These are phyloP conservation scores for Morone saxatilis DNA, from an alignment of 2,113 vertebrate species.

Conservation along the genomic window DNA sequence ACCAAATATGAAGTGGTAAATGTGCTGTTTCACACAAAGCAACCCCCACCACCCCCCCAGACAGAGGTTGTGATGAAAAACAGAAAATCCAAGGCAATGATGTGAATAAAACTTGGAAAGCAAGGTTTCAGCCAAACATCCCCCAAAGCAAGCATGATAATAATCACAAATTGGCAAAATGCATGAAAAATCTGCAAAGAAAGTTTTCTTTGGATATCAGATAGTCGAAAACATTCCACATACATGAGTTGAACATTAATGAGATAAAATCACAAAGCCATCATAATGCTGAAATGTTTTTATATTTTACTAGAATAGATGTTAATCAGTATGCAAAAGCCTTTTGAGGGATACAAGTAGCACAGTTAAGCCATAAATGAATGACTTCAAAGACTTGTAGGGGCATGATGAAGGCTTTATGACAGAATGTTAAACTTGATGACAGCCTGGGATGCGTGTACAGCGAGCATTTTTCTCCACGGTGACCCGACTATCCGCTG, in stretches of 20 bases:
- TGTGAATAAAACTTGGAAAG: constrained; percentile 65
- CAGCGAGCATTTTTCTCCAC: constrained; percentile 77
- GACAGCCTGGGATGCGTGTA: constrained; percentile 60
- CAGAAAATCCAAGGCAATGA: constrained; percentile 68
- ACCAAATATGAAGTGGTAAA: constrained; percentile 77
- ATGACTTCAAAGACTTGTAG: not conserved
- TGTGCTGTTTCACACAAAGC: constrained; percentile 65
- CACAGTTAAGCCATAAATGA: not conserved
- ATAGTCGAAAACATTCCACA: constrained; percentile 84
- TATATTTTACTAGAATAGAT: not conserved
- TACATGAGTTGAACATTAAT: constrained; percentile 76
- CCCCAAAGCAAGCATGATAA: constrained; percentile 66
- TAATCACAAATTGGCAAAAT: constrained; percentile 64
- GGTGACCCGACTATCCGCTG: constrained; percentile 61
- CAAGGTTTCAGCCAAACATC: constrained; percentile 69
- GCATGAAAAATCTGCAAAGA: constrained; percentile 73
- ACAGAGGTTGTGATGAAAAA: constrained; percentile 70
- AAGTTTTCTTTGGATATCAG: constrained; percentile 79
- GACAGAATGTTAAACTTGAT: constrained; percentile 63
- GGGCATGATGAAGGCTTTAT: constrained; percentile 73
- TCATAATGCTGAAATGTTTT: constrained; percentile 53
- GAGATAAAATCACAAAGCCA: constrained; percentile 78
- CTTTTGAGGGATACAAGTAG: not conserved
- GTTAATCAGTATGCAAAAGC: not conserved
- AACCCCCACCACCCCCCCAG: constrained; percentile 1